These are phyloP conservation scores for Podargus strigoides DNA, from an alignment of 2,797 vertebrate species.

Conservation along the genomic window DNA sequence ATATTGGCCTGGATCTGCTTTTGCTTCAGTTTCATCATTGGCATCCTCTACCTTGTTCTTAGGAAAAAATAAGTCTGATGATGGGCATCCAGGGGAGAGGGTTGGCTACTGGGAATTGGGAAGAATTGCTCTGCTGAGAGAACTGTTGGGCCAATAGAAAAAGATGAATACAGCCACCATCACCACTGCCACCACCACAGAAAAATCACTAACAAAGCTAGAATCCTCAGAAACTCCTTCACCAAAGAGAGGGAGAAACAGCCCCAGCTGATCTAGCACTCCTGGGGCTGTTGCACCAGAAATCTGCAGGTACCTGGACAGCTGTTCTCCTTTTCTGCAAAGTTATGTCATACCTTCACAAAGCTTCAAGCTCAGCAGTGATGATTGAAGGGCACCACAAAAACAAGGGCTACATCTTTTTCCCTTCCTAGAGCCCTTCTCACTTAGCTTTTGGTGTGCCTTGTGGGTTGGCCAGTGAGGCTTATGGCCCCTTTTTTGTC, in stretches of 20 bases:
- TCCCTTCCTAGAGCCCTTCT: conserved; percentile 1
- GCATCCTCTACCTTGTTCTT: conserved; percentile 88
- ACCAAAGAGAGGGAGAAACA: conserved; percentile 9
- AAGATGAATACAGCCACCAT: background rate
- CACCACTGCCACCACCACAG: background rate
- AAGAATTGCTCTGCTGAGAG: conserved; percentile 57
- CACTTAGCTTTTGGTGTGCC: background rate
- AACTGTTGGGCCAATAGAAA: conserved; percentile 46
- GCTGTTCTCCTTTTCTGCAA: conserved; percentile 12
- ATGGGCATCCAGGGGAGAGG: conserved; percentile 34
- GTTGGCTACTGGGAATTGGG: conserved; percentile 56
- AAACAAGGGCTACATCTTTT: conserved; percentile 4
- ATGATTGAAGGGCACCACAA: background rate
- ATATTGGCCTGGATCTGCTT: conserved; percentile 95
- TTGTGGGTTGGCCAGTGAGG: background rate
- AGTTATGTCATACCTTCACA: background rate
- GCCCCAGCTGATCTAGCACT: background rate
- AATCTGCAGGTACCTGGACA: background rate
- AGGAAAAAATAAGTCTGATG: conserved; percentile 88
- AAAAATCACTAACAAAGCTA: conserved; percentile 49
- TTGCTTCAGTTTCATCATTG: conserved; percentile 85
- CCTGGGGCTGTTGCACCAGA: background rate
- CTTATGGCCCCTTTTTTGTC: background rate
- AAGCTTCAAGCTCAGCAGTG: background rate
- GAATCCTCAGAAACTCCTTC: conserved; percentile 31